These are phyloP conservation scores for Melangyna quadrimaculata DNA, from an alignment of 2,888 invertebrate genomes.

Conservation along the genomic window DNA sequence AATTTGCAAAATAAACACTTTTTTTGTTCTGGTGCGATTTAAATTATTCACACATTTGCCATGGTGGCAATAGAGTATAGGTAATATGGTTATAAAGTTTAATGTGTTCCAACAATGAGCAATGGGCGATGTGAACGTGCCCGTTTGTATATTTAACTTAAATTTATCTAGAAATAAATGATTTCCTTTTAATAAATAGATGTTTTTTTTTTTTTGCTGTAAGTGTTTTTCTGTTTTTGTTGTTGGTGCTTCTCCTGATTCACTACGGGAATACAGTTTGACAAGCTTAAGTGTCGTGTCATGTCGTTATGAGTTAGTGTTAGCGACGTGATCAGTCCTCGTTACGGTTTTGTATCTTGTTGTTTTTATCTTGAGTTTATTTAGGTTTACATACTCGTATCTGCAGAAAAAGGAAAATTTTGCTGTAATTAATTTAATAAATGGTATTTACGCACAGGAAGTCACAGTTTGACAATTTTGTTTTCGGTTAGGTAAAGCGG, in stretches of 20 bases:
- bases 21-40: constrained; percentile 27
- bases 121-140: constrained; percentile 40
- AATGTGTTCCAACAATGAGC: constrained; percentile 11
- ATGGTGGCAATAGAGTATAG: neutral
- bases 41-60: constrained; percentile 11
- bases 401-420: too few species aligned
- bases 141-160: constrained; percentile 42
- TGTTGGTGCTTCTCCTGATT: neutral
- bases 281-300: neutral
- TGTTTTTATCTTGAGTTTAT: neutral
- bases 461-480: too few species aligned
- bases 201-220: neutral
- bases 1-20: constrained; percentile 58
- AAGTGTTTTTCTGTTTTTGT: neutral
- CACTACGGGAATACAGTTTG: neutral
- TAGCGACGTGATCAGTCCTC: neutral
- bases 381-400: too few species aligned
- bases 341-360: neutral
- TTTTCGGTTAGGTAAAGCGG: too few species aligned
- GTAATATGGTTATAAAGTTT: neutral
- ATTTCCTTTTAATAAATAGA: constrained; percentile 7
- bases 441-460: too few species aligned
- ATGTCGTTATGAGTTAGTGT: neutral
- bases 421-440: too few species aligned
- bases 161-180: constrained; percentile 42